Conservation (phyloP, 53 echinoderm and acorn worm species). For the Patiria pectinifera region DNA sequence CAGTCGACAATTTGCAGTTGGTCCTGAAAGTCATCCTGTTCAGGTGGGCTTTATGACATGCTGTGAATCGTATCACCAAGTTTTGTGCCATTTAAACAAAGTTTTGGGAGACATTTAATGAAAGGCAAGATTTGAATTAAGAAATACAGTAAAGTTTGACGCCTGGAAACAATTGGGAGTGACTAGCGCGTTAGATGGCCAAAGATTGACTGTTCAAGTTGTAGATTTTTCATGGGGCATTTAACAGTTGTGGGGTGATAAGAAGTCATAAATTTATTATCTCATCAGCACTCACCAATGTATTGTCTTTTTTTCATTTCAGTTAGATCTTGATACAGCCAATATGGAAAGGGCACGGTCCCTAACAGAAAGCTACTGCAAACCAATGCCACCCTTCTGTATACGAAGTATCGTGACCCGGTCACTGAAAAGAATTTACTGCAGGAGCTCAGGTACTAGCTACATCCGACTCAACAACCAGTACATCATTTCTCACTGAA, state of each 20-base stretch:
- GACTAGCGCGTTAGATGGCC: too few species aligned
- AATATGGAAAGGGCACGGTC: slow-evolving; percentile 95
- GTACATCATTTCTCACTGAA: slow-evolving; percentile 73
- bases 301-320: slow-evolving; percentile 7
- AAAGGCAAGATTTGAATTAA: too few species aligned
- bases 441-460: slow-evolving; percentile 69
- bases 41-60: slow-evolving; percentile 60
- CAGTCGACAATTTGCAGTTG: slow-evolving; percentile 82
- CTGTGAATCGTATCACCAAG: too few species aligned
- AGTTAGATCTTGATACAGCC: slow-evolving; percentile 94
- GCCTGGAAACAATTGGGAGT: too few species aligned
- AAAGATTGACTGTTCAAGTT: too few species aligned
- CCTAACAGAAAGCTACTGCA: slow-evolving; percentile 92
- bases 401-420: slow-evolving; percentile 85
- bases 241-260: too few species aligned
- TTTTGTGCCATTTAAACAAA: too few species aligned
- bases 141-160: too few species aligned
- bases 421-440: slow-evolving; percentile 75
- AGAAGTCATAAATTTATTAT: too few species aligned
- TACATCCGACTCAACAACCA: slow-evolving; percentile 51
- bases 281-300: not conserved
- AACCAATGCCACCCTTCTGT: slow-evolving; percentile 85
- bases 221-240: too few species aligned
- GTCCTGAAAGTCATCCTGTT: slow-evolving; percentile 72
- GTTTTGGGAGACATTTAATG: too few species aligned